Conservation (phyloP, 1,140 invertebrate species). For the Bombus pyrosoma region DNA sequence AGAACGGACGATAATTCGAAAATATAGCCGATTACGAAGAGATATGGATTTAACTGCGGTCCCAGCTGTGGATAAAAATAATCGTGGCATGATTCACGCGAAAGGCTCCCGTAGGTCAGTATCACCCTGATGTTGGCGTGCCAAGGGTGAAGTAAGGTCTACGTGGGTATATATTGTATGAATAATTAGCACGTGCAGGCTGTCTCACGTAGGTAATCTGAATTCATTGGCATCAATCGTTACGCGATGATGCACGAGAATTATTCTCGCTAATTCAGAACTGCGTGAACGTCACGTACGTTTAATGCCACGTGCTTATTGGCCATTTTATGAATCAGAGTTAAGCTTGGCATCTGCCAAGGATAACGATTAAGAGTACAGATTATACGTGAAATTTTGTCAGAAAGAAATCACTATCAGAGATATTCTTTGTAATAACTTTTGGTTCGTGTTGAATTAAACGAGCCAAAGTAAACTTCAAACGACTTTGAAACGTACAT, state of each 20-base stretch:
- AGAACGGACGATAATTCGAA: not conserved
- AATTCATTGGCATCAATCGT: not conserved
- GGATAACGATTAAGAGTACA: not conserved
- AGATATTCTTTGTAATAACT: no score
- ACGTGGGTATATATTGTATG: conserved; percentile 37
- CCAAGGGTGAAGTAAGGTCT: not conserved
- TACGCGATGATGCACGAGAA: conserved; percentile 3
- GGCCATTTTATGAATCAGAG: not conserved
- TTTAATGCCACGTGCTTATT: not conserved
- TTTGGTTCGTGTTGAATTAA: not conserved
- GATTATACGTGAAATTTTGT: not conserved
- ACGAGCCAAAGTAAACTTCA: not conserved
- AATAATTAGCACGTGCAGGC: conserved; percentile 55
- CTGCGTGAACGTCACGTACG: not conserved
- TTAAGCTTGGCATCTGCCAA: not conserved
- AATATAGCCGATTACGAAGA: not conserved
- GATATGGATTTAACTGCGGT: not conserved
- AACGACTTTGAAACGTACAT: not conserved
- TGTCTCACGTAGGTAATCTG: not conserved
- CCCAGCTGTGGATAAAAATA: not conserved
- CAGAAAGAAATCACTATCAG: not conserved
- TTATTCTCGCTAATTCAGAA: not conserved
- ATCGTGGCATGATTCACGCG: conserved; percentile 32
- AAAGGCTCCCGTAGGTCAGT: conserved; percentile 12
- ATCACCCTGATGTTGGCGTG: not conserved